Percentiles rank a stretch among this genome's conserved stretches.
These are phyloP conservation scores for Scaptomyza tumidula DNA, from an alignment of 2,888 invertebrate genomes.

Conservation along the genomic window DNA sequence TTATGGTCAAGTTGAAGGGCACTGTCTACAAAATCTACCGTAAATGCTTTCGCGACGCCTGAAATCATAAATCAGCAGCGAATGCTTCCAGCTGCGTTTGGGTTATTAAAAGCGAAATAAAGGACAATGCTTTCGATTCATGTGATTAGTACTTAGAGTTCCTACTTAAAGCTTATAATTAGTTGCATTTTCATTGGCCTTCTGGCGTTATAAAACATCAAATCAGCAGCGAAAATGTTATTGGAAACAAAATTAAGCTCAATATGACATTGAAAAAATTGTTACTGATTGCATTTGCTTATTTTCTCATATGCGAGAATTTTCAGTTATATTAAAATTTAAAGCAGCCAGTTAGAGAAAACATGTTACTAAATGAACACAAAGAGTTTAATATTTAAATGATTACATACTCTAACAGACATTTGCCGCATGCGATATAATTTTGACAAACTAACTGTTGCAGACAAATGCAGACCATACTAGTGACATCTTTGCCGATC, in stretches of 20 bases:
- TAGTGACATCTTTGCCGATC: no score
- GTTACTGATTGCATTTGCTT: neutral
- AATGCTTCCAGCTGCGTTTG: slow-evolving; percentile 7
- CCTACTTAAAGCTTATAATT: slow-evolving; percentile 46
- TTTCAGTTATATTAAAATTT: no score
- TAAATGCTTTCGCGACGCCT: slow-evolving; percentile 50
- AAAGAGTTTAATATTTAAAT: no score
- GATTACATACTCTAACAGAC: no score
- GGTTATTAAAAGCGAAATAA: slow-evolving; percentile 1
- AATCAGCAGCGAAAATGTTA: slow-evolving; percentile 1
- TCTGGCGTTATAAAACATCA: neutral
- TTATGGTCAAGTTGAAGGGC: slow-evolving; percentile 70
- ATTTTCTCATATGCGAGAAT: no score
- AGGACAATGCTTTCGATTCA: slow-evolving; percentile 22
- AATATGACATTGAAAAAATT: neutral
- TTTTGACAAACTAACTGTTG: no score
- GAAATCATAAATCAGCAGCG: slow-evolving; percentile 56
- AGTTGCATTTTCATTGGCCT: slow-evolving; percentile 30
- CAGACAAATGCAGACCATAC: no score
- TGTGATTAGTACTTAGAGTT: slow-evolving; percentile 23
- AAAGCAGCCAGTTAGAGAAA: no score
- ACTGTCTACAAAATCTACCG: slow-evolving; percentile 30
- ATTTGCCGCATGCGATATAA: no score
- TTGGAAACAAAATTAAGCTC: neutral
- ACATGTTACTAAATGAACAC: no score